Evolutionary conservation across 2,888 invertebrate species (phyloP).

Genomic region (Dioctria linearis): DNA sequence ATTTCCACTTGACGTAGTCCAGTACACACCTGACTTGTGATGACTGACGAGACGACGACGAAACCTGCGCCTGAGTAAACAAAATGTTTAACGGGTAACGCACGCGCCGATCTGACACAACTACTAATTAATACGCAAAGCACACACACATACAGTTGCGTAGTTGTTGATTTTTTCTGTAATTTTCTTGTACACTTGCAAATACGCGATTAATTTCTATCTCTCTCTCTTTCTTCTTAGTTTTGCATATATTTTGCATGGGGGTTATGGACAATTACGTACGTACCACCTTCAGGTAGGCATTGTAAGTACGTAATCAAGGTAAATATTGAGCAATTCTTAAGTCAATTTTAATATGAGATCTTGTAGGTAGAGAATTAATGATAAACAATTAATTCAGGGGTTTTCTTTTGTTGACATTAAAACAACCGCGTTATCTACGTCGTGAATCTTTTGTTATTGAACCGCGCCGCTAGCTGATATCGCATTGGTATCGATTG

Average conservation of each 20-base stretch:
- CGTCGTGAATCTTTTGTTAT: too few relatives aligned
- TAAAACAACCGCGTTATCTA: too few relatives aligned
- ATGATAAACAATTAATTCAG: too few relatives aligned
- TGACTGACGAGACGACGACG: neutral
- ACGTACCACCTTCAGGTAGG: neutral
- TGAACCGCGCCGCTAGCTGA: too few relatives aligned
- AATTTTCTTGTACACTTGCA: neutral
- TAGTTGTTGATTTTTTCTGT: neutral
- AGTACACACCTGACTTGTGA: too few relatives aligned
- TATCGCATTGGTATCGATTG: too few relatives aligned
- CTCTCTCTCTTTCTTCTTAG: conserved; percentile 23
- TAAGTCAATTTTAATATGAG: neutral
- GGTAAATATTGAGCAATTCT: conserved; percentile 38
- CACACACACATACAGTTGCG: neutral
- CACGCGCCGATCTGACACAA: neutral
- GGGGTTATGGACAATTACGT: conserved; percentile 22
- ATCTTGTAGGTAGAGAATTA: too few relatives aligned
- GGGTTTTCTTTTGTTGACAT: too few relatives aligned
- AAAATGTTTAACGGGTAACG: neutral
- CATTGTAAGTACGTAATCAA: neutral
- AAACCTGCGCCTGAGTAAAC: neutral
- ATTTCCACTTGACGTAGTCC: conserved; percentile 1
- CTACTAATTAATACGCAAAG: neutral
- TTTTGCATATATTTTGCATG: neutral
- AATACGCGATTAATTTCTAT: conserved; percentile 7